These are phyloP conservation scores for Penaeus indicus DNA, from an alignment of 1,140 invertebrate species.

Conservation along the genomic window DNA sequence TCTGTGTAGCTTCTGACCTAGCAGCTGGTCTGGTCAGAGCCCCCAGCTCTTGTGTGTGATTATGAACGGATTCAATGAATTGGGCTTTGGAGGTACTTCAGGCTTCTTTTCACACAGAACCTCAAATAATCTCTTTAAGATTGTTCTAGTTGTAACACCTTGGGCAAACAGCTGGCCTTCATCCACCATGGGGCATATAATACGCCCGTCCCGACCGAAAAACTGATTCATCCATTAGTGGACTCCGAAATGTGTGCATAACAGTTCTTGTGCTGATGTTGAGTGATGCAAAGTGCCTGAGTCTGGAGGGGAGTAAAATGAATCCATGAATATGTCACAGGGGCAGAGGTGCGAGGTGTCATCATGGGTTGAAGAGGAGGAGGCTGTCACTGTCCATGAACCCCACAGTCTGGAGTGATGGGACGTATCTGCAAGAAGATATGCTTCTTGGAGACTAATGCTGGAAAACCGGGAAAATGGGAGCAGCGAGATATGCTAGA, in stretches of 20 bases:
- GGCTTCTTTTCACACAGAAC: conserved; percentile 48
- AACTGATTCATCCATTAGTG: conserved; percentile 67
- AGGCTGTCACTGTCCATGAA: conserved; percentile 48
- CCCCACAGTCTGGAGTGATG: conserved; percentile 44
- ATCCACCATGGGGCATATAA: conserved; percentile 93
- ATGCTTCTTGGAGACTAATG: conserved; percentile 28
- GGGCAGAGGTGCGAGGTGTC: conserved; percentile 54
- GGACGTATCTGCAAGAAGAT: conserved; percentile 45
- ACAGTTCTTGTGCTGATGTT: not conserved
- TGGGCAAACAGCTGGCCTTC: conserved; percentile 76
- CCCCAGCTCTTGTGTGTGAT: conserved; percentile 47
- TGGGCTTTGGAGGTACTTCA: conserved; percentile 49
- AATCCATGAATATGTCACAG: conserved; percentile 54
- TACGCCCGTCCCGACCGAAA: conserved; percentile 85
- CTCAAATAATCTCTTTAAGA: conserved; percentile 36
- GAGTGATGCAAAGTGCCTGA: conserved; percentile 40
- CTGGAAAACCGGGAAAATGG: conserved; percentile 48
- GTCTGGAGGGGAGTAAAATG: conserved; percentile 35
- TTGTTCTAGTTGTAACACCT: conserved; percentile 33
- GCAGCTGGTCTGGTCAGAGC: conserved; percentile 24
- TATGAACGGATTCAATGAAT: conserved; percentile 54
- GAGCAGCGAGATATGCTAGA: conserved; percentile 60
- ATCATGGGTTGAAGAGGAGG: conserved; percentile 42
- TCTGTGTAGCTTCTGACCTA: conserved; percentile 43
- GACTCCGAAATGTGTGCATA: conserved; percentile 19